These are phyloP conservation scores for Sarcoramphus papa DNA, from an alignment of 2,797 vertebrate genomes.

Conservation along the genomic window DNA sequence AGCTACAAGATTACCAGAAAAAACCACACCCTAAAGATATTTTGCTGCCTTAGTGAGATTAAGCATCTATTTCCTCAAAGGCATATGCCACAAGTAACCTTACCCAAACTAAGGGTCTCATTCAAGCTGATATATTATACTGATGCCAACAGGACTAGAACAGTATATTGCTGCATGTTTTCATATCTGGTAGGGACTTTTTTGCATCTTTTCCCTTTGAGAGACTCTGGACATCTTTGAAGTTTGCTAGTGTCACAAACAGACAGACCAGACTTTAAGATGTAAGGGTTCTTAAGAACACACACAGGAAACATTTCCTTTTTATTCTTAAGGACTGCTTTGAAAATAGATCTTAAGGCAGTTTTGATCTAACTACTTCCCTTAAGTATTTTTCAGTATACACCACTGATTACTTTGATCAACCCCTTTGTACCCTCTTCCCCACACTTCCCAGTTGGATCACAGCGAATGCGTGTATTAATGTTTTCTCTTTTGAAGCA, in stretches of 20 bases:
- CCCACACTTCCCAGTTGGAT: neutral
- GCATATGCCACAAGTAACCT: neutral
- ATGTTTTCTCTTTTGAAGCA: neutral
- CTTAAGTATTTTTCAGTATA: neutral
- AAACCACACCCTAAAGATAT: neutral
- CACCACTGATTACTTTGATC: neutral
- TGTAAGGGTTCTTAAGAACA: neutral
- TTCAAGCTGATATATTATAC: neutral
- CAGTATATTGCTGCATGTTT: neutral
- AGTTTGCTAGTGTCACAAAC: neutral
- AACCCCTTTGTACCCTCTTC: neutral
- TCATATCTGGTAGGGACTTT: neutral
- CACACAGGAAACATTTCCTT: conserved; percentile 37
- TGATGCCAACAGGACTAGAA: neutral
- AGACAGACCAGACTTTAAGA: neutral
- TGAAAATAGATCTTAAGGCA: neutral
- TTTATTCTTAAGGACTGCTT: conserved; percentile 14
- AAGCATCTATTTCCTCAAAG: neutral
- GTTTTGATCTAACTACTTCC: conserved; percentile 29
- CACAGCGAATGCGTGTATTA: neutral
- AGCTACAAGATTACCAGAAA: neutral
- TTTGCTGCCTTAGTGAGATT: neutral
- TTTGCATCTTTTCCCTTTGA: neutral
- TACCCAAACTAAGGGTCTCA: neutral
- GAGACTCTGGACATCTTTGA: neutral